Base-by-base conservation (phyloP, 2,888 invertebrate species). In the Andrena flavipes region DNA sequence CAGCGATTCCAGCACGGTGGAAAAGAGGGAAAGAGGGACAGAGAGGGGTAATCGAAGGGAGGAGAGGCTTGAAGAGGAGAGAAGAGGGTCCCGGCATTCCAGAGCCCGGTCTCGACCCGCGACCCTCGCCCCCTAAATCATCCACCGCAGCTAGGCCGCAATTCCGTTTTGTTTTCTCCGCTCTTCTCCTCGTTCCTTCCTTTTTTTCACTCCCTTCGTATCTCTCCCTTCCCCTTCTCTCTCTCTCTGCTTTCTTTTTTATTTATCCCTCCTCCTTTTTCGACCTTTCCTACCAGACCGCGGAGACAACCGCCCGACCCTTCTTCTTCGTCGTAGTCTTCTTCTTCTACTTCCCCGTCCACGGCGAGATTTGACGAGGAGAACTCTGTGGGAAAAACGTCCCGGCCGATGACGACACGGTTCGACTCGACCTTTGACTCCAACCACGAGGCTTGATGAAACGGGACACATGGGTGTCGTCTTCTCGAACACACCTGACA, bases 61-160 rank as follows among this genome's bases (percentile, higher is more conserved):
- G 23, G 35, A 48, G 23, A 42, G 64, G 65, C 56, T 72, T 26
- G 54, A 73, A 60, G 51, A 67, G 60, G 73, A 73, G 79, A 70
- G 73, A 70, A 76, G 64, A 88, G 90, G 87, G 90, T 85, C 83
- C 90, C 92, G 86, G 85, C 91, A 91, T 92, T 93, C 93, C 93
- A 92, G 92, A 91, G 91, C 90, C 93, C 88, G 91, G 92, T 91
- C 92, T 92, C 93, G 93, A 93, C 92, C 93, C 93, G 92, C 94
- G 93, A 93, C 93, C 93, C 93, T 91, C 92, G 93, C 92, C 93
- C 93, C 92, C 94, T 94, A 93, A 93, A 93, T 93, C 94, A 94
- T 94, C 93, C 92, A 93, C 92, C 92, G 91, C 87, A 88, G 90
- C 92, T 92, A 92, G 93, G 89, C 92, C 92, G 93, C 93, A 91